These are phyloP conservation scores for Gila robusta DNA, from an alignment of 2,797 vertebrate species.

Conservation along the genomic window DNA sequence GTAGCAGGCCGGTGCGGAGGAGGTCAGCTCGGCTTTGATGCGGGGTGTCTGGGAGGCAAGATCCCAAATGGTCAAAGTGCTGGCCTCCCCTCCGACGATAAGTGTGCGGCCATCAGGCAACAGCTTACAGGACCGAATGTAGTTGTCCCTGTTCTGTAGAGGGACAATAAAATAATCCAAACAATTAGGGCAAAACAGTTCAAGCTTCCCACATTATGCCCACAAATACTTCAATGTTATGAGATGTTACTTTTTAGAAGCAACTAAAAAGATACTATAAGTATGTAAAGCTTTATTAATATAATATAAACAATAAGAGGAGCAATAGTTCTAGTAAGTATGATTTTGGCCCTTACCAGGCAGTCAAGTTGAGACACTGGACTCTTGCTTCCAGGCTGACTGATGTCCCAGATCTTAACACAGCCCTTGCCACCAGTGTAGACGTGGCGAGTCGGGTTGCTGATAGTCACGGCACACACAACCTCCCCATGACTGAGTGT, in stretches of 20 bases:
- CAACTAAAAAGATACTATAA: neutral
- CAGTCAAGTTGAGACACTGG: slow-evolving; percentile 94
- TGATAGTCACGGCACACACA: slow-evolving; percentile 95
- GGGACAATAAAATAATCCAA: neutral
- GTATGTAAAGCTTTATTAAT: neutral
- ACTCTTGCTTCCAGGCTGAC: slow-evolving; percentile 94
- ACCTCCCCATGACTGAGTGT: slow-evolving; percentile 86
- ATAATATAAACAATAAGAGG: neutral
- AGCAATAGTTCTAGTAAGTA: neutral
- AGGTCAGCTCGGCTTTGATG: slow-evolving; percentile 95
- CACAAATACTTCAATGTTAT: neutral
- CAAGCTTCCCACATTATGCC: neutral
- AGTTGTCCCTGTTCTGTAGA: slow-evolving; percentile 94
- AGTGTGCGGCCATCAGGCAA: slow-evolving; percentile 94
- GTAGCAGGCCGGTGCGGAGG: slow-evolving; percentile 94
- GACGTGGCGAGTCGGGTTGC: slow-evolving; percentile 95
- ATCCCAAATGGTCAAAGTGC: slow-evolving; percentile 97
- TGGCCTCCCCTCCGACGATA: slow-evolving; percentile 94
- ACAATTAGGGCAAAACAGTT: neutral
- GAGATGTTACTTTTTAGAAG: neutral
- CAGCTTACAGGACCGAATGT: slow-evolving; percentile 97
- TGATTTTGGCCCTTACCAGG: slow-evolving; percentile 80
- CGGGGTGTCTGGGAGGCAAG: slow-evolving; percentile 93
- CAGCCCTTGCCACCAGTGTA: slow-evolving; percentile 97
- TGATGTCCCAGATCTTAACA: slow-evolving; percentile 98